A percentile compares a stretch with the other conserved stretches of the same genome.
Evolutionary conservation across 2,888 invertebrate genomes (phyloP).

Genomic region (Griposia aprilina): DNA sequence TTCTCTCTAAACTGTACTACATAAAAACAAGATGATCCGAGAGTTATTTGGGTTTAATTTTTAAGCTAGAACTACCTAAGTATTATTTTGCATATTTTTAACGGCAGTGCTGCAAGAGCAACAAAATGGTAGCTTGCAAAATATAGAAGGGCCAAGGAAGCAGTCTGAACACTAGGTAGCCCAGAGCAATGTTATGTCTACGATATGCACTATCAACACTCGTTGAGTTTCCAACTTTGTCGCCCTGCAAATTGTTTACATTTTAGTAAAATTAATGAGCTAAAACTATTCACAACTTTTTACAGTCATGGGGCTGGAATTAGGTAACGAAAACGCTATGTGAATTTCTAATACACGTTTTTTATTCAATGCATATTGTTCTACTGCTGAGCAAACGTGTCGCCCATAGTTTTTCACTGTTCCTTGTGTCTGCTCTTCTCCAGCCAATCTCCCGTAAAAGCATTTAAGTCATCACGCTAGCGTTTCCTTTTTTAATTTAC

Average conservation of each 20-base stretch:
- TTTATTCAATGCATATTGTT: not conserved
- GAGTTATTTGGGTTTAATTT: not conserved
- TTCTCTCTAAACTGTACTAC: not conserved
- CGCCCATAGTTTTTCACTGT: not conserved
- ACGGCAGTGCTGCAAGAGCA: not conserved
- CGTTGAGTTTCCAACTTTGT: not conserved
- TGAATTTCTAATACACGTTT: not conserved
- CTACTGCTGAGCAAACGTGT: not conserved
- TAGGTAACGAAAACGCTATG: not conserved
- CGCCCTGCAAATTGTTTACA: not conserved
- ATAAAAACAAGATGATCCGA: not conserved
- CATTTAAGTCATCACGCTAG: too few species aligned
- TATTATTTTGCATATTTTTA: conserved; percentile 34
- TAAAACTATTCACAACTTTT: not conserved
- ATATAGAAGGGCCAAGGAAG: conserved; percentile 1
- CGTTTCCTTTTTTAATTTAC: not conserved
- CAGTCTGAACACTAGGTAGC: not conserved
- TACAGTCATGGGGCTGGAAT: too few species aligned
- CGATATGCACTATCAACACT: conserved; percentile 12
- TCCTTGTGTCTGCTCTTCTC: not conserved
- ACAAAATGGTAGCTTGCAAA: conserved; percentile 8
- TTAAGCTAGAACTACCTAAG: conserved; percentile 8
- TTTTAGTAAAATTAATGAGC: not conserved
- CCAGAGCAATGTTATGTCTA: not conserved
- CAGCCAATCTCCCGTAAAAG: not conserved